A percentile compares a stretch with the other conserved stretches of the same genome.
Evolutionary conservation across 1,140 invertebrate genomes (phyloP).

Genomic region (Meloidogyne floridensis): DNA sequence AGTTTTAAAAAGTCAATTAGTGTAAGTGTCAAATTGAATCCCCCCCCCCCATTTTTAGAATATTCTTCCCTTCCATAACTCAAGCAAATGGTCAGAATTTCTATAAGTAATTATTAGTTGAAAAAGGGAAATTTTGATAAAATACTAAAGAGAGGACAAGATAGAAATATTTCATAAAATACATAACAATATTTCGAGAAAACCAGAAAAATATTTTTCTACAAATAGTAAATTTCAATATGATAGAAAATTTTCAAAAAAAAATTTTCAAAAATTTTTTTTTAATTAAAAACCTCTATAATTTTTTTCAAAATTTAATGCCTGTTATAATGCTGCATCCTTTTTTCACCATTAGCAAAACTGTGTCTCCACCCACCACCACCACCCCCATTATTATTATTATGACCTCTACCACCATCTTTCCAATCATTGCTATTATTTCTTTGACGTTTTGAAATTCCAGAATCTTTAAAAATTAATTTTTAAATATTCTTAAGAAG

Average conservation of each 20-base stretch:
- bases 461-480: background rate
- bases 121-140: too few species aligned
- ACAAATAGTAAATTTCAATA: background rate
- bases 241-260: background rate
- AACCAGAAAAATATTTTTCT: background rate
- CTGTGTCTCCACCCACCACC: background rate
- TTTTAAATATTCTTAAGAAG: background rate
- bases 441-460: background rate
- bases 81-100: too few species aligned
- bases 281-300: background rate
- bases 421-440: background rate
- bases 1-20: too few species aligned
- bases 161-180: too few species aligned
- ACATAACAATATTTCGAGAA: background rate
- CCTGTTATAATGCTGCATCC: background rate
- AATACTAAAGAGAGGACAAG: too few species aligned
- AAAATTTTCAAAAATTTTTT: background rate
- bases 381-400: background rate
- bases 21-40: too few species aligned
- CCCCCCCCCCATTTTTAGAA: too few species aligned
- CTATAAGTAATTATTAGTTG: too few species aligned
- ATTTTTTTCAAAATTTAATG: background rate
- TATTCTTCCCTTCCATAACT: too few species aligned
- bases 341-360: slow-evolving; percentile 13
- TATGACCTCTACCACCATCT: background rate